Evolutionary conservation across 2,797 vertebrate genomes (phyloP).

Genomic region (Psittacula derbiana): DNA sequence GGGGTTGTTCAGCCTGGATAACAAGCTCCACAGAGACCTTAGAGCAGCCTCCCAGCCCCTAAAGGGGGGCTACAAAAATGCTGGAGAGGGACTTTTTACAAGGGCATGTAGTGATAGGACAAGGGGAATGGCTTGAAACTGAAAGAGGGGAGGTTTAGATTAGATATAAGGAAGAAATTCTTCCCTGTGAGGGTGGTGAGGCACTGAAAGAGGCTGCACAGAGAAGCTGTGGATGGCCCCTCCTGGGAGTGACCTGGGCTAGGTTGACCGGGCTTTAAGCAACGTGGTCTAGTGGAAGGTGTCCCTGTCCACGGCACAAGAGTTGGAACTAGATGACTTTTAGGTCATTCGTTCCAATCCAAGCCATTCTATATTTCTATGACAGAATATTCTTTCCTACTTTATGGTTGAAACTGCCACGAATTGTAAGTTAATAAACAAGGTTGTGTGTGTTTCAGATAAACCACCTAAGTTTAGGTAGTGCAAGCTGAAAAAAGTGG

Average conservation of each 20-base stretch:
- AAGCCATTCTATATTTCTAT: not conserved
- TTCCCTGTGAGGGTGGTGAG: not conserved
- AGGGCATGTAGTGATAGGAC: not conserved
- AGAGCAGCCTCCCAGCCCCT: not conserved
- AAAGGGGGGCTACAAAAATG: not conserved
- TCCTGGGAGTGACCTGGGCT: fast-evolving
- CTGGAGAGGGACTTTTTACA: not conserved
- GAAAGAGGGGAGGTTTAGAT: not conserved
- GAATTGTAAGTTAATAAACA: slow-evolving; percentile 52
- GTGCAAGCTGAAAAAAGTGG: not conserved
- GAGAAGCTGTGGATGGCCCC: not conserved
- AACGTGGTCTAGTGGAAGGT: not conserved
- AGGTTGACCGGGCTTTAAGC: not conserved
- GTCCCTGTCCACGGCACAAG: fast-evolving
- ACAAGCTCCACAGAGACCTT: not conserved
- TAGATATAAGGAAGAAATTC: not conserved
- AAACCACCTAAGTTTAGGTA: not conserved
- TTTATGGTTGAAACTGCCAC: slow-evolving; percentile 11
- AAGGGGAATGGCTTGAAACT: not conserved
- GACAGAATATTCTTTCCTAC: slow-evolving; percentile 4
- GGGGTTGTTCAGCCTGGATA: not conserved
- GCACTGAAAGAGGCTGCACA: not conserved
- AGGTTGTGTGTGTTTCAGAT: not conserved
- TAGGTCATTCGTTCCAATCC: not conserved
- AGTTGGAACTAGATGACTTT: not conserved